Evolutionary conservation across 53 echinoderm and acorn worm species (phyloP).

Genomic region (Luidia sarsii): DNA sequence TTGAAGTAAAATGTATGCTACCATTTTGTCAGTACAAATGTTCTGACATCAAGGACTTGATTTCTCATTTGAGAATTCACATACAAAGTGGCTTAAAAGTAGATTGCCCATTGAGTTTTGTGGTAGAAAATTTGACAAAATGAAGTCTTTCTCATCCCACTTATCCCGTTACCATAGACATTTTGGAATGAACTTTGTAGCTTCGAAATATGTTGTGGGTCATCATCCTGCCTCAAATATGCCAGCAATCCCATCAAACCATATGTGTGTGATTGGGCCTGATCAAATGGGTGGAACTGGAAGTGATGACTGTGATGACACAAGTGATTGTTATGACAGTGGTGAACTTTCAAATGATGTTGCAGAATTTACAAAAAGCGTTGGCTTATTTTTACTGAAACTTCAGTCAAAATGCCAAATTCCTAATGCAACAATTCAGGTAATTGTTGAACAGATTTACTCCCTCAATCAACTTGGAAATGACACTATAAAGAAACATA

Average conservation of each 20-base stretch:
- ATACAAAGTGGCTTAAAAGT: constrained; percentile 29
- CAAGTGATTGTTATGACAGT: background rate
- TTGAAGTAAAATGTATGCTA: constrained; percentile 22
- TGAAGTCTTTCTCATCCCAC: constrained; percentile 53
- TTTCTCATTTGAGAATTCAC: constrained; percentile 43
- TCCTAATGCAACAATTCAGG: too few species aligned
- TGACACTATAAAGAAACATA: too few species aligned
- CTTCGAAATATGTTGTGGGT: background rate
- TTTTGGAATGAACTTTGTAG: background rate
- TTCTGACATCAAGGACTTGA: constrained; percentile 32
- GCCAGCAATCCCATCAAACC: background rate
- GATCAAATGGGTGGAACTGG: too few species aligned
- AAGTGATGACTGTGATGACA: background rate
- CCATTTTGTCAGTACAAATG: constrained; percentile 30
- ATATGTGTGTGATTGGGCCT: too few species aligned
- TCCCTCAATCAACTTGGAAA: too few species aligned
- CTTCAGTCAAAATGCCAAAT: too few species aligned
- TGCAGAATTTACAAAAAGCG: too few species aligned
- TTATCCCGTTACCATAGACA: constrained; percentile 39
- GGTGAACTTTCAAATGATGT: too few species aligned
- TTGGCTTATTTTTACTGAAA: too few species aligned
- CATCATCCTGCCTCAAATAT: background rate
- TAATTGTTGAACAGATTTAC: too few species aligned
- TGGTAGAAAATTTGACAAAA: constrained; percentile 18
- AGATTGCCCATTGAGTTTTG: constrained; percentile 41